Percentiles rank a stretch among this genome's conserved stretches.
phyloP scores from a whole-genome alignment of 37 sponge, comb jelly and placozoan species.

The Spongilla lacustris region DNA sequence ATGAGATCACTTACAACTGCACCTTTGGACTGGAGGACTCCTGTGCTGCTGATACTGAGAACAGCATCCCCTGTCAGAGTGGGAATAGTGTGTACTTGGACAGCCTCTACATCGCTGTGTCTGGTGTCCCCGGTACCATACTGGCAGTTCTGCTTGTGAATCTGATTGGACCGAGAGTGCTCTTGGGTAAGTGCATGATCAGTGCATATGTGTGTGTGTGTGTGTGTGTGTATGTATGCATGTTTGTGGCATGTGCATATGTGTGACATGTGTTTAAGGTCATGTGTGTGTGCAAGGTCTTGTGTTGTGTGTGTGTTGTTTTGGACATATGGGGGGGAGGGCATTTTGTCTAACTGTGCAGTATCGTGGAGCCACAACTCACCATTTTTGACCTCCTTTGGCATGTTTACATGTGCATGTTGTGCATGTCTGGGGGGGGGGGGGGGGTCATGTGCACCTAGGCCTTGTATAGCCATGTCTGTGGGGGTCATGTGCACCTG shows the following conservation, averaged over 20 bases:
- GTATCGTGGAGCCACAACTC: not conserved
- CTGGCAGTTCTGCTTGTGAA: conserved; percentile 64
- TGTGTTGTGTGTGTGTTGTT: not conserved
- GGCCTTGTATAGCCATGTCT: not conserved
- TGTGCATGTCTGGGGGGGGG: not conserved
- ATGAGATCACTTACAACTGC: not conserved
- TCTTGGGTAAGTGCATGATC: conserved; percentile 29
- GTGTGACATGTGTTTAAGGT: not conserved
- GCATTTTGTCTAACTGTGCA: not conserved
- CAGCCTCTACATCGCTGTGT: conserved; percentile 59
- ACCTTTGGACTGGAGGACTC: not conserved
- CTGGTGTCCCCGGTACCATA: conserved; percentile 59
- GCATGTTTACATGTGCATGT: not conserved
- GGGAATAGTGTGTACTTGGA: conserved; percentile 45
- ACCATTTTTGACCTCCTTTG: too few species aligned
- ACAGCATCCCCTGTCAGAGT: not conserved
- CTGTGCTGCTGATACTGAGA: not conserved
- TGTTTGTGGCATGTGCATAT: not conserved
- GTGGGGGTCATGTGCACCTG: not conserved
- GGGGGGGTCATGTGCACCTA: not conserved
- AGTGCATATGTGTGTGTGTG: not conserved
- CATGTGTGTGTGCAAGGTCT: not conserved
- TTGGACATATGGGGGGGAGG: not conserved
- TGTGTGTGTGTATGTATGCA: not conserved
- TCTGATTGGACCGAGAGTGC: conserved; percentile 49